Conservation (phyloP, 2,888 invertebrate genomes). For the Lasioglossum figueresi region DNA sequence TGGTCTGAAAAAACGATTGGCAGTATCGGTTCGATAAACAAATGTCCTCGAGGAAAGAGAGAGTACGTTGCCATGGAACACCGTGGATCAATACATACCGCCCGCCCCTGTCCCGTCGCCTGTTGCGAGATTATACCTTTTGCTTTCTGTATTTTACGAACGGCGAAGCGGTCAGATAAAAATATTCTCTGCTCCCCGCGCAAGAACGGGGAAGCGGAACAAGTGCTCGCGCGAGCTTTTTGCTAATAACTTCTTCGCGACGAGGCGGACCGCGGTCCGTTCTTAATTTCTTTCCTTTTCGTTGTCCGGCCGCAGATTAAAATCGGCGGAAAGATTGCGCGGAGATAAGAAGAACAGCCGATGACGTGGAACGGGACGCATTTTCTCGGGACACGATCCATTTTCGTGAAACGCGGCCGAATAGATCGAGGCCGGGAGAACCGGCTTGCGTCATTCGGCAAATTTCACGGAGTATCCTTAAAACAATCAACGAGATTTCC, state of each 20-base stretch:
- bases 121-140: slow-evolving; percentile 56
- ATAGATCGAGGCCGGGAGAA: not conserved
- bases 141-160: slow-evolving; percentile 31
- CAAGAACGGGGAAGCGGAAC: not conserved
- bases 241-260: slow-evolving; percentile 28
- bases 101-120: slow-evolving; percentile 21
- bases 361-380: slow-evolving; percentile 17
- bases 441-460: not conserved
- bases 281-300: slow-evolving; percentile 6
- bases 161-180: slow-evolving; percentile 10
- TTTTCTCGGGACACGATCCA: not conserved
- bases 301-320: slow-evolving; percentile 36
- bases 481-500: not conserved
- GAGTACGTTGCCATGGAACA: slow-evolving; percentile 41
- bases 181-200: not conserved
- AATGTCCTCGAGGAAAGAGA: slow-evolving; percentile 31
- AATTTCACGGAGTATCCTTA: not conserved
- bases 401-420: not conserved
- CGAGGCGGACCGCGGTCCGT: not conserved
- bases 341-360: not conserved
- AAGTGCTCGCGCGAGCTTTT: slow-evolving; percentile 18
- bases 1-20: not conserved
- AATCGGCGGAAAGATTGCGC: slow-evolving; percentile 9
- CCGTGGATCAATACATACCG: slow-evolving; percentile 42
- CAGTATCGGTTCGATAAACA: slow-evolving; percentile 20